Evolutionary conservation across 1,140 invertebrate genomes (phyloP), one percentile per base, ranked within the genome.

Genomic region (Paralvinella palmiformis): DNA sequence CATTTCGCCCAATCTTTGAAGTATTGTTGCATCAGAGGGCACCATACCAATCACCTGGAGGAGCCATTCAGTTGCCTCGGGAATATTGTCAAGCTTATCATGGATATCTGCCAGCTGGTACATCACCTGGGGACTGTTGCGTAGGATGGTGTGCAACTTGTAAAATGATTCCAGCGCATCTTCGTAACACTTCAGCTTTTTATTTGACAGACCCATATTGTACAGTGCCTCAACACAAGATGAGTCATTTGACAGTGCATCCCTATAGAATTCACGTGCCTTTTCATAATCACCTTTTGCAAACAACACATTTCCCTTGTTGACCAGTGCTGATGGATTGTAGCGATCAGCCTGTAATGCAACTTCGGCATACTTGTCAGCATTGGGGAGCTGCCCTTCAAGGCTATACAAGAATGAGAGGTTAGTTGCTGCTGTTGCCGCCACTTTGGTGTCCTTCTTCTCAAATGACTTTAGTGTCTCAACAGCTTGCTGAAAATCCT

Each of bases 211-310:
- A 86, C 89, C 91, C 59, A 95, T 79, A 82, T 96, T 94, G 73
- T 92, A 96, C n/a, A 94, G 81, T 6, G 91, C 94, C 82, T 96
- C 92, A 32, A 94, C 87, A 76, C 89, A 92, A 27, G 87, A 88
- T 0, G 90, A 85, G 72, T 95, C 91, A 71, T 88, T 89, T 62
- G 90, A 86, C 50, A 95, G 74, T 0, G 92, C 92, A 67, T 87
- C 87, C 55, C 86, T 82, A 71, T 91, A 90, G 72, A 87, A 87
- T 72, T 90, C 86, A 64, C 86, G 84, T 0, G 92, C 91, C 73
- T 86, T 86, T 64, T 90, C 87, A 58, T 85, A 83, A 62, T 94
- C 89, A 52, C 85, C 84, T 71, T 86, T 87, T 41, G 85, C 84
- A 73, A 88, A 88, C 52, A 87, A 85, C 68, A 91, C 90, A 73